Conservation (phyloP, 2,797 vertebrate species). For the Darevskia nairensis region DNA sequence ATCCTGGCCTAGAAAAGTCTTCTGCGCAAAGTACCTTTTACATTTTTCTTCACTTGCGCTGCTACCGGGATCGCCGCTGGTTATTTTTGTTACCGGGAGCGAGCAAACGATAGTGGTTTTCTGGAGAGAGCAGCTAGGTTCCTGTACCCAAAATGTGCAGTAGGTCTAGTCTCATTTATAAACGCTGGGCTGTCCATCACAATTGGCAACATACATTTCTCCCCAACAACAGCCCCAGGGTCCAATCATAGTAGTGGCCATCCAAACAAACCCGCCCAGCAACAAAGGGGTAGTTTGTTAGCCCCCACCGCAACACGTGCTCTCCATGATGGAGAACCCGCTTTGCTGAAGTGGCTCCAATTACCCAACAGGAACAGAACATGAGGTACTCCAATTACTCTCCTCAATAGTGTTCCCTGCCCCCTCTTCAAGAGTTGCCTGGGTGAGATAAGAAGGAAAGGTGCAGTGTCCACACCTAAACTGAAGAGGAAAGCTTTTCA, state of each 20-base stretch:
- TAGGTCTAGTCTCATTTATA: too few relatives aligned
- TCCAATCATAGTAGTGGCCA: too few relatives aligned
- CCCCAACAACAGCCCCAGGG: too few relatives aligned
- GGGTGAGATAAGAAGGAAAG: slow-evolving; percentile 45
- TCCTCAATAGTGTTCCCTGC: neutral
- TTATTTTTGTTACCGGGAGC: neutral
- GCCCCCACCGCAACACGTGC: too few relatives aligned
- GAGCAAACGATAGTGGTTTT: neutral
- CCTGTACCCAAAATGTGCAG: neutral
- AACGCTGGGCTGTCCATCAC: too few relatives aligned
- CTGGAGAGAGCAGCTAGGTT: neutral
- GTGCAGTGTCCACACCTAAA: slow-evolving; percentile 13
- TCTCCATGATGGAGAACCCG: too few relatives aligned
- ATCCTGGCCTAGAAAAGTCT: slow-evolving; percentile 27
- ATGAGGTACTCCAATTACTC: slow-evolving; percentile 28
- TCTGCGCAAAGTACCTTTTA: slow-evolving; percentile 14
- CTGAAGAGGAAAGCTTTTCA: slow-evolving; percentile 56
- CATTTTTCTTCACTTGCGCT: neutral
- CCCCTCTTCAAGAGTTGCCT: neutral
- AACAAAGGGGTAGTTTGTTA: too few relatives aligned
- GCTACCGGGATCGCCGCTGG: neutral
- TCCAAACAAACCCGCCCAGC: too few relatives aligned
- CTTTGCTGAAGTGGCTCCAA: slow-evolving; percentile 47
- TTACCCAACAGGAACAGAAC: slow-evolving; percentile 56
- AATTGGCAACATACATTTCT: too few relatives aligned